phyloP scores from a whole-genome alignment of 2,888 invertebrate genomes.

The Gasteruption jaculator region DNA sequence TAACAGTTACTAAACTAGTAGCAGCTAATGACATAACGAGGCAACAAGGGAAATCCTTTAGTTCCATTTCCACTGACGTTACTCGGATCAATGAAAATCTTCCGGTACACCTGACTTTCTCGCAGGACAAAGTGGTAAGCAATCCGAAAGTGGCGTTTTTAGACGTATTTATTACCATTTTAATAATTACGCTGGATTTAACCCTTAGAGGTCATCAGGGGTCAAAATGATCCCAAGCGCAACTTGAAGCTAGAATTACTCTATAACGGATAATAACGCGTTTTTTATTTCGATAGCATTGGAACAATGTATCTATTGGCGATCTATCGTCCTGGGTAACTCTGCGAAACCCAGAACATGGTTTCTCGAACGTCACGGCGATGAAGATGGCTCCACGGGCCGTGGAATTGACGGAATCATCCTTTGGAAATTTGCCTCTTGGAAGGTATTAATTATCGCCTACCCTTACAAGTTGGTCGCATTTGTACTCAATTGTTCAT shows the following conservation, averaged over 20 bases:
- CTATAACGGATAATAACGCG: conserved; percentile 37
- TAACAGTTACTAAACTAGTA: conserved; percentile 50
- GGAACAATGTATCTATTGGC: conserved; percentile 51
- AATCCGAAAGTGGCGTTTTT: too few species aligned
- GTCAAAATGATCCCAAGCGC: too few species aligned
- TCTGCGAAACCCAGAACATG: conserved; percentile 44
- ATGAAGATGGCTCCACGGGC: conserved; percentile 51
- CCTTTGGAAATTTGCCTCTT: conserved; percentile 25
- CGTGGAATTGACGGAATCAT: conserved; percentile 33
- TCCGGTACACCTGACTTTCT: conserved; percentile 44
- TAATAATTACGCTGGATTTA: too few species aligned
- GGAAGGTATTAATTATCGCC: conserved; percentile 23
- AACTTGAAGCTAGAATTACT: too few species aligned
- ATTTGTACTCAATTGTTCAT: conserved; percentile 6
- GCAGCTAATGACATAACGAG: conserved; percentile 41
- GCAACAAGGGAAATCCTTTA: conserved; percentile 36
- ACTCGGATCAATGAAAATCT: conserved; percentile 42
- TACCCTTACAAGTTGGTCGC: background rate
- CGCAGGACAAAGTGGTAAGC: conserved; percentile 43
- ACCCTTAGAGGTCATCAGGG: too few species aligned
- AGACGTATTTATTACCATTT: too few species aligned
- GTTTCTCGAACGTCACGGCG: conserved; percentile 53
- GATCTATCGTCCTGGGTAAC: conserved; percentile 45
- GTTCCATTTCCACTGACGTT: conserved; percentile 39
- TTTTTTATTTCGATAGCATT: conserved; percentile 47